phyloP scores from a whole-genome alignment of 2,888 invertebrate species.

The Pristionchus fissidentatus region DNA sequence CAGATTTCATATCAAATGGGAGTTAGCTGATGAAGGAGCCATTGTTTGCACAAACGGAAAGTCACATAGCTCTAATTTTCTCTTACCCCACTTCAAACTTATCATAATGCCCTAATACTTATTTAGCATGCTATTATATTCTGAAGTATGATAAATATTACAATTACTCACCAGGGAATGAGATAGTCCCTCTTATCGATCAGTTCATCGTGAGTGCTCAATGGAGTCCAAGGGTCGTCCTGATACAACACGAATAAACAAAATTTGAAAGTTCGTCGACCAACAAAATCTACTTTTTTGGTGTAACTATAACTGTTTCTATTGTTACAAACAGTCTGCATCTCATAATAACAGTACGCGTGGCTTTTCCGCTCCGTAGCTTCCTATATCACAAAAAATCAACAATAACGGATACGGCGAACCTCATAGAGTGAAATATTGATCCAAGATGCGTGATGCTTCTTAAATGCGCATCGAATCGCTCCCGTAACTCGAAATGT shows the following conservation, averaged over 20 bases:
- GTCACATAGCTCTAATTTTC: too few species aligned
- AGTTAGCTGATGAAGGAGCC: too few species aligned
- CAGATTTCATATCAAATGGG: neutral
- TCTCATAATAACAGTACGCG: too few species aligned
- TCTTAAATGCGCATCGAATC: conserved; percentile 3
- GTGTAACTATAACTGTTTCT: neutral
- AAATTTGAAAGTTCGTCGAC: neutral
- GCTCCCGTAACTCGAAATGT: conserved; percentile 43
- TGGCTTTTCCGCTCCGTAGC: too few species aligned
- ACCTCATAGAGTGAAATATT: conserved; percentile 46
- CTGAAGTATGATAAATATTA: neutral
- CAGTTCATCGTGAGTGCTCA: conserved; percentile 3
- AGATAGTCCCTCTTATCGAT: conserved; percentile 36
- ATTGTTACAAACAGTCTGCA: neutral
- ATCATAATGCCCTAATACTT: too few species aligned
- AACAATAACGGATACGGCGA: neutral
- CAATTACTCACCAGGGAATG: conserved; percentile 10
- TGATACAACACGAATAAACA: neutral
- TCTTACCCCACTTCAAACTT: too few species aligned
- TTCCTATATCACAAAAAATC: too few species aligned
- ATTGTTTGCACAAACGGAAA: too few species aligned
- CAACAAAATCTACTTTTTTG: neutral
- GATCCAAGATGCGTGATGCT: conserved; percentile 35
- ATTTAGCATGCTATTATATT: too few species aligned
- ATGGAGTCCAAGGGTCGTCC: conserved; percentile 2